These are phyloP conservation scores for Hypsibius dujardini DNA, from an alignment of 1,140 invertebrate species.

Conservation along the genomic window DNA sequence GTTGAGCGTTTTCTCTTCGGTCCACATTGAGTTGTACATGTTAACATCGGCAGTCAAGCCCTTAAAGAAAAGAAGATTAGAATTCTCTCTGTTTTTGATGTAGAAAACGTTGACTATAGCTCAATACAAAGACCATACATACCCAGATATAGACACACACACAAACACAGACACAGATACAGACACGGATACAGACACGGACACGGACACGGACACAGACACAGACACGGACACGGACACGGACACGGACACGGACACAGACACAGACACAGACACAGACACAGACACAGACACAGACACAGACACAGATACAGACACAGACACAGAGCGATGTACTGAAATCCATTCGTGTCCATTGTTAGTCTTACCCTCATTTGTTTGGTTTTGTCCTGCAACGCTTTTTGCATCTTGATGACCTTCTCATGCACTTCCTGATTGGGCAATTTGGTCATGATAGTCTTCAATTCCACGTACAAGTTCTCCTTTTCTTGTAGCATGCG, in stretches of 20 bases:
- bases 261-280: no score
- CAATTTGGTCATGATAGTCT: conserved; percentile 38
- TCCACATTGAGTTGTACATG: conserved; percentile 42
- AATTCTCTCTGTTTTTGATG: conserved; percentile 8
- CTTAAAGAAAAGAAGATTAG: conserved; percentile 31
- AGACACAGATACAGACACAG: no score
- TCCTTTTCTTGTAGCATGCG: conserved; percentile 43
- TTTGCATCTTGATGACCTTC: conserved; percentile 34
- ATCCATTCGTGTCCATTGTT: conserved; percentile 9
- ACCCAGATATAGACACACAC: no score
- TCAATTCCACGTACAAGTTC: conserved; percentile 43
- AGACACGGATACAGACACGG: no score
- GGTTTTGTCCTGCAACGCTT: conserved; percentile 35
- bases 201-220: no score
- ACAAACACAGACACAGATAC: no score
- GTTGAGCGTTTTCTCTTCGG: conserved; percentile 42
- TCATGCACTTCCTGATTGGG: conserved; percentile 41
- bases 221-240: no score
- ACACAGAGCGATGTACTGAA: background rate
- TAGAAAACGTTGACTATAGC: background rate
- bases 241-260: no score
- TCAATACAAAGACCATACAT: no score
- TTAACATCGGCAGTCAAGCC: conserved; percentile 43
- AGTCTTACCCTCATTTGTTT: conserved; percentile 36
- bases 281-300: no score